Conservation (phyloP, 2,888 invertebrate genomes). For the Tachina grossa region DNA sequence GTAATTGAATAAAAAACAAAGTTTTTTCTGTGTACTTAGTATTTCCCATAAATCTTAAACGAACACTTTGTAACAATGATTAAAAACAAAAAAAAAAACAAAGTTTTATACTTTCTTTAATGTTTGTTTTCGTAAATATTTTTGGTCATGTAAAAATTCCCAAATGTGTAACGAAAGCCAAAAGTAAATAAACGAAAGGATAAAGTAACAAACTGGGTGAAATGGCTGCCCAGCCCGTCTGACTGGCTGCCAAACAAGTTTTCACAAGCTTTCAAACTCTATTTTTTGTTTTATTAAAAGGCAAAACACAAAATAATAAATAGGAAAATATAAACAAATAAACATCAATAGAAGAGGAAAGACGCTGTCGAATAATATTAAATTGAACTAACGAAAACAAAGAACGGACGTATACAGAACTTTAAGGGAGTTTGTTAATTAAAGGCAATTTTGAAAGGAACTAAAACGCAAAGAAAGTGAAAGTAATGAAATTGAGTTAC, state of each 20-base stretch:
- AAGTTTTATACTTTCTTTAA: background rate
- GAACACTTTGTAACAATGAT: constrained; percentile 29
- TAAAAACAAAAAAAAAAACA: constrained; percentile 11
- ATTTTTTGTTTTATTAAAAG: background rate
- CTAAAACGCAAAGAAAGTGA: no score
- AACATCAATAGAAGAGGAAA: constrained; percentile 3
- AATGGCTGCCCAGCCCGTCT: background rate
- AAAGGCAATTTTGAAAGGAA: no score
- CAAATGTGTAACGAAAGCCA: background rate
- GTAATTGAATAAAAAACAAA: no score
- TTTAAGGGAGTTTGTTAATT: background rate
- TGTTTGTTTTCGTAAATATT: constrained; percentile 14
- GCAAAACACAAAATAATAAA: constrained; percentile 12
- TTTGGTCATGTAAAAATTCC: background rate
- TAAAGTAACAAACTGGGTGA: background rate
- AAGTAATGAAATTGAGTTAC: no score
- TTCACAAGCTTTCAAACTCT: background rate
- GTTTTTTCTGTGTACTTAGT: no score
- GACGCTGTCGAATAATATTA: background rate
- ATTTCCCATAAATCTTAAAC: constrained; percentile 14
- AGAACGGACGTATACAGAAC: background rate
- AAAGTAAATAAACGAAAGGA: constrained; percentile 7
- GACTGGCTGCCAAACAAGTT: background rate
- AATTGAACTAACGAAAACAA: background rate
- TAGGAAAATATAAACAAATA: constrained; percentile 22